Conservation (phyloP, 2,888 invertebrate species). For the Celastrina argiolus region DNA sequence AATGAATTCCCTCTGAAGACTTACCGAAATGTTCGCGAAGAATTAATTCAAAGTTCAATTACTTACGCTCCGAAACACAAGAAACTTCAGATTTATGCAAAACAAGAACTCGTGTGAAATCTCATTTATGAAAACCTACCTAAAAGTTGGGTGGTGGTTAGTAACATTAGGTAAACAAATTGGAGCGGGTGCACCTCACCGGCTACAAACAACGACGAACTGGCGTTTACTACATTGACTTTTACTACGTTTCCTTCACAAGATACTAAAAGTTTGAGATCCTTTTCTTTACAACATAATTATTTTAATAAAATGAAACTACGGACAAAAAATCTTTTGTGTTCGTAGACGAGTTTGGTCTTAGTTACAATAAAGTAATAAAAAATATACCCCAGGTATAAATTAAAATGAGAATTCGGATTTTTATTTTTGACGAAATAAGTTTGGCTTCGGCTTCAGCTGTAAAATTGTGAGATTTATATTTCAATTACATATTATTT, state of each 20-base stretch:
- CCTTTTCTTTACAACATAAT: neutral
- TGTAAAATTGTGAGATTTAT: no score
- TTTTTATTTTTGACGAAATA: no score
- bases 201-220: constrained; percentile 49
- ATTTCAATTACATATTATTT: neutral
- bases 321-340: neutral
- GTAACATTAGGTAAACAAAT: constrained; percentile 48
- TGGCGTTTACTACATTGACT: constrained; percentile 47
- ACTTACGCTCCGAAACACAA: constrained; percentile 37
- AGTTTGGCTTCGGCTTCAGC: no score
- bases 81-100: constrained; percentile 44
- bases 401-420: no score
- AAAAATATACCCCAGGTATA: no score
- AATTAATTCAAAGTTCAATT: constrained; percentile 35
- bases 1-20: constrained; percentile 14
- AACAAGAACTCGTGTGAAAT: constrained; percentile 50
- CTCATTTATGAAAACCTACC: constrained; percentile 50
- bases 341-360: no score
- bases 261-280: constrained; percentile 11
- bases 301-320: neutral
- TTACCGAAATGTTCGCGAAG: constrained; percentile 17
- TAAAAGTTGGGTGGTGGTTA: constrained; percentile 42
- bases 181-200: constrained; percentile 44
- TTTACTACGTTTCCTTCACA: constrained; percentile 60
- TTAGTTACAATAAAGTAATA: no score